Conservation (phyloP, 2,888 invertebrate species). For the Drosophila kambysellisi region DNA sequence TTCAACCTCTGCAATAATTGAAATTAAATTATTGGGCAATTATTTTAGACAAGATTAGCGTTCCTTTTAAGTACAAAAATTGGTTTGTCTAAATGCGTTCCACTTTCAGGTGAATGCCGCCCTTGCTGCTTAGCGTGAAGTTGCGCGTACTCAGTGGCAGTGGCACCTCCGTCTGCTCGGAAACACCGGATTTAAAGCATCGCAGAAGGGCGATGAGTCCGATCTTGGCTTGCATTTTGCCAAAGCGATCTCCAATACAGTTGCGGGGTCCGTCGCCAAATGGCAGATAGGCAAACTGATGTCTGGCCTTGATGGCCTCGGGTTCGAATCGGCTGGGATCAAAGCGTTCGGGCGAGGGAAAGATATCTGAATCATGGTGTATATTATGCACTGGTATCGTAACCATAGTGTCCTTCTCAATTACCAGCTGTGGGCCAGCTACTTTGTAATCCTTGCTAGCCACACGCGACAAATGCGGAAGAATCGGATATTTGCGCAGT, state of each 20-base stretch:
- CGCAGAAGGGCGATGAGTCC: slow-evolving; percentile 64
- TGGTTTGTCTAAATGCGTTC: slow-evolving; percentile 26
- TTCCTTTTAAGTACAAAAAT: not conserved
- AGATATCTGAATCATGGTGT: slow-evolving; percentile 86
- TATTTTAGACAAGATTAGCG: not conserved
- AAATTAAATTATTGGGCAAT: too few relatives aligned
- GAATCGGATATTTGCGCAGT: slow-evolving; percentile 86
- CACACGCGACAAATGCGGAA: slow-evolving; percentile 86
- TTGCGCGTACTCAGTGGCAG: slow-evolving; percentile 21
- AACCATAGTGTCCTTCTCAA: slow-evolving; percentile 83
- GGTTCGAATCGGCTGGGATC: slow-evolving; percentile 40
- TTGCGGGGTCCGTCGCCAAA: slow-evolving; percentile 83
- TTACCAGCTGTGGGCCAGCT: slow-evolving; percentile 84
- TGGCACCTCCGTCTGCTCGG: slow-evolving; percentile 50
- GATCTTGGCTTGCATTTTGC: slow-evolving; percentile 78
- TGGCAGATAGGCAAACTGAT: slow-evolving; percentile 77
- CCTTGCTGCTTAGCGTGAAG: slow-evolving; percentile 26
- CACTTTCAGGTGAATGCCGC: slow-evolving; percentile 61
- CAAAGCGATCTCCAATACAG: slow-evolving; percentile 82
- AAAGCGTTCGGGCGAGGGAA: slow-evolving; percentile 32
- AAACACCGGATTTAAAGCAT: slow-evolving; percentile 45
- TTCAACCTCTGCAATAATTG: not conserved
- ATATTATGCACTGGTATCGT: slow-evolving; percentile 84
- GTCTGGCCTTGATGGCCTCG: slow-evolving; percentile 80
- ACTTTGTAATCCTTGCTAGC: slow-evolving; percentile 86